Evolutionary conservation across 2,888 invertebrate species (phyloP).

Genomic region (Matsumyia berberina): DNA sequence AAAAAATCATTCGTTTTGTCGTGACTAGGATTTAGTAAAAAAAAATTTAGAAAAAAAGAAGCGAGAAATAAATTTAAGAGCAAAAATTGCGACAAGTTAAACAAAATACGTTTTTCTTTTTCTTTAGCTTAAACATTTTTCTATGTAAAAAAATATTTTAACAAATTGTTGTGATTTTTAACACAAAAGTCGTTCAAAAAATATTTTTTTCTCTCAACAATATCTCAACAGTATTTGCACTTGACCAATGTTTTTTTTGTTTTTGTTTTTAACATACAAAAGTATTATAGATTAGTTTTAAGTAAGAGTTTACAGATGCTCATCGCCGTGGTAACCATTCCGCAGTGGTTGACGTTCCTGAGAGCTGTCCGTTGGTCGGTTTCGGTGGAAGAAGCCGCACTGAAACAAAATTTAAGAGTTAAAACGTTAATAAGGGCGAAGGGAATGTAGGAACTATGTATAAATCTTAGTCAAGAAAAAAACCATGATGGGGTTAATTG

Average conservation of each 20-base stretch:
- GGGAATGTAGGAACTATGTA: no score
- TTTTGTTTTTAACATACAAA: conserved; percentile 19
- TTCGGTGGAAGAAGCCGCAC: conserved; percentile 97
- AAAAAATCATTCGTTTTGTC: conserved; percentile 73
- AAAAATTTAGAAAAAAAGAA: conserved; percentile 51
- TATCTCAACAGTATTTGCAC: conserved; percentile 65
- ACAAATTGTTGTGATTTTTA: conserved; percentile 57
- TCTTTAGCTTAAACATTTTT: conserved; percentile 66
- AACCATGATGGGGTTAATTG: no score
- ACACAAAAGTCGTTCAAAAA: conserved; percentile 60
- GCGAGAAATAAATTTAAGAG: conserved; percentile 28
- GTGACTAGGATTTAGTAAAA: conserved; percentile 76
- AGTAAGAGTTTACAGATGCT: conserved; percentile 87
- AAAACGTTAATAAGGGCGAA: not conserved
- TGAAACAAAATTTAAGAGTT: conserved; percentile 83
- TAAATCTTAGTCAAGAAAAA: no score
- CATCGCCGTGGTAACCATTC: conserved; percentile 90
- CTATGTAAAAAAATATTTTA: conserved; percentile 41
- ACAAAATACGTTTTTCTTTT: conserved; percentile 68
- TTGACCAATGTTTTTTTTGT: conserved; percentile 49
- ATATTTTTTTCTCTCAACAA: conserved; percentile 52
- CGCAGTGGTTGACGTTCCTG: conserved; percentile 93
- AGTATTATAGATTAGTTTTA: conserved; percentile 17
- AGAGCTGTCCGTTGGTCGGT: conserved; percentile 90
- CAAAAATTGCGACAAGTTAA: conserved; percentile 35